Evolutionary conservation across 2,113 vertebrate species (phyloP), one percentile per base, ranked within the genome.

Genomic region (Seriola quinqueradiata): DNA sequence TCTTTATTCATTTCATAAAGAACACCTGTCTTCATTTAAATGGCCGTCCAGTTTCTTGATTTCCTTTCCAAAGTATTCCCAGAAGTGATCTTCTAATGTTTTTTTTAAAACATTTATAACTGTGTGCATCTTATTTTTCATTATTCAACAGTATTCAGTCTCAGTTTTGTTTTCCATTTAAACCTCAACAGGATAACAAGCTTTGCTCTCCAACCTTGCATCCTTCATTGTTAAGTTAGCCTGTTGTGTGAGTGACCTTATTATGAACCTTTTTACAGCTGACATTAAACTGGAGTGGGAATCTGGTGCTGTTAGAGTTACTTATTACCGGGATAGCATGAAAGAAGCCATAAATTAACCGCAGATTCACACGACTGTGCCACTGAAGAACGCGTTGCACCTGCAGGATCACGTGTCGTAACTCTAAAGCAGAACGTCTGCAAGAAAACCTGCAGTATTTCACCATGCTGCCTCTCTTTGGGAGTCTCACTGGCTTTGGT

Each of bases 21-120:
- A 69, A 54, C 83, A 88, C 23, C 70, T 88, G 66, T 13, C 42
- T 54, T 44, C 25, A 59, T 69, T 82, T 72, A 63, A 81, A 64
- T 0, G 0, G 1, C 28, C 17, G 21, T 80, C 57, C 50, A 81
- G 44, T 55, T 59, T 65, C 76, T 61, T 68, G 40, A 70, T 67
- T 82, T 67, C 46, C 38, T 61, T 78, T 72, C 7, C 4, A 32
- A 68, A 54, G 1, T 38, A 65, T 79, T 82, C 68, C 66, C 70
- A 21, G 44, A 54, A 2, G 48, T 21, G 69, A 79, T 75, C 17
- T 58, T 72, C 11, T 64, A 21, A 48, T 77, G n/a, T 65, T 81
- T 68, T 81, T 68, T 40, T 63, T 12, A 50, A 68, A 69, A 58
- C 25, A 21, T 65, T n/a, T 63, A 40, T 63, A 68, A 80, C 28